Conservation (phyloP, 2,888 invertebrate genomes). For the Nomada lathburiana region DNA sequence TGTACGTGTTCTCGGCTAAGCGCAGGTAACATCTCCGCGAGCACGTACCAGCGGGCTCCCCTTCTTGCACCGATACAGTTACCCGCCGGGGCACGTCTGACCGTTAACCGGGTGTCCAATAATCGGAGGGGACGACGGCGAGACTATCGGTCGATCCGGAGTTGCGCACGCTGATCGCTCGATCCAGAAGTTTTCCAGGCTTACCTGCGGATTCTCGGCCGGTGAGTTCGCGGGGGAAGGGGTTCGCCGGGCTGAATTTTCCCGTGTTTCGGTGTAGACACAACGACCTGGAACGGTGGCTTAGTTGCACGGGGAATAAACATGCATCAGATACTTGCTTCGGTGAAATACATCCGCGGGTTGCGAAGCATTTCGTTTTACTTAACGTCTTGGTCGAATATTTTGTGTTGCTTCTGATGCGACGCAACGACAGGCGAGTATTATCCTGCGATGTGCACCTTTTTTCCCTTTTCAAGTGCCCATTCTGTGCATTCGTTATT, state of each 20-base stretch:
- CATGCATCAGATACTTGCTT: too few relatives aligned
- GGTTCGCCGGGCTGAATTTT: not conserved
- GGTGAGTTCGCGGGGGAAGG: not conserved
- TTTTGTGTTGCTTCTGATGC: too few relatives aligned
- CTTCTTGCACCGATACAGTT: constrained; percentile 69
- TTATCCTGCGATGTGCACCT: too few relatives aligned
- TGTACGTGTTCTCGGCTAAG: constrained; percentile 54
- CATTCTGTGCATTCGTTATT: too few relatives aligned
- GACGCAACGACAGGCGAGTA: too few relatives aligned
- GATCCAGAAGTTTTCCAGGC: not conserved
- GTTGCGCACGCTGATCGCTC: not conserved
- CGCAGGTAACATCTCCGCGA: constrained; percentile 62
- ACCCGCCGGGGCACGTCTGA: constrained; percentile 71
- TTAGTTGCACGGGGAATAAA: too few relatives aligned
- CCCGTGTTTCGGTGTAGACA: too few relatives aligned
- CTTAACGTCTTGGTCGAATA: too few relatives aligned
- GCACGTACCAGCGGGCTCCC: constrained; percentile 61
- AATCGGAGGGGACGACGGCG: constrained; percentile 55
- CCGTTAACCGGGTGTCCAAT: constrained; percentile 68
- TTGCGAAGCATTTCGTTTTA: too few relatives aligned
- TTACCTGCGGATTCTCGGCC: not conserved
- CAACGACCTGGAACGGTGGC: too few relatives aligned
- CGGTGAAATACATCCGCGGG: too few relatives aligned
- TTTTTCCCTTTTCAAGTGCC: too few relatives aligned
- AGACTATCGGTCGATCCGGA: constrained; percentile 51